Conservation (phyloP, 2,888 invertebrate species). For the Campaea margaritaria region DNA sequence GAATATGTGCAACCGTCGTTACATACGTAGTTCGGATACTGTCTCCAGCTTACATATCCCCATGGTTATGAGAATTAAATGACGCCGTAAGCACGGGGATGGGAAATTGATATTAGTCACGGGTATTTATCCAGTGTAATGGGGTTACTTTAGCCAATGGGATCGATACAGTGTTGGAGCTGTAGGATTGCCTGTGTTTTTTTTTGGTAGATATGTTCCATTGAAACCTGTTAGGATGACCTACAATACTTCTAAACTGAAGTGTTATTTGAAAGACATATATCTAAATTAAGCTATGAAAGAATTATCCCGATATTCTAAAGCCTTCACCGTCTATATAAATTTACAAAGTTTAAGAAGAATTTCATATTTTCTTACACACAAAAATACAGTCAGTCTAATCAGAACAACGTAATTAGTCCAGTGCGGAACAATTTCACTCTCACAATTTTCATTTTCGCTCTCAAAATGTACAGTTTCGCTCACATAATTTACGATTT, state of each 20-base stretch:
- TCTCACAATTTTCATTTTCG: neutral
- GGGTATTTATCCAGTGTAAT: slow-evolving; percentile 32
- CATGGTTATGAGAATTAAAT: slow-evolving; percentile 2
- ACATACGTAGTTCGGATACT: slow-evolving; percentile 11
- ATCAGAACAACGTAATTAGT: too few species aligned
- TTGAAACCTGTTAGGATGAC: too few species aligned
- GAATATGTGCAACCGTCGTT: too few species aligned
- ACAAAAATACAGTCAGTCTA: too few species aligned
- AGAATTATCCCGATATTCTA: too few species aligned
- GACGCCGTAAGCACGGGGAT: slow-evolving; percentile 12
- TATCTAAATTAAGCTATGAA: too few species aligned
- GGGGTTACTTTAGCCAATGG: slow-evolving; percentile 36
- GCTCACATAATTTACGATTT: neutral
- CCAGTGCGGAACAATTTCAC: neutral
- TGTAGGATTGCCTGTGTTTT: slow-evolving; percentile 18
- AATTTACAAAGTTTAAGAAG: too few species aligned
- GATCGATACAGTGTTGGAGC: slow-evolving; percentile 18
- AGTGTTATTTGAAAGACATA: too few species aligned
- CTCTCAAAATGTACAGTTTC: neutral
- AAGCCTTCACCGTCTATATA: too few species aligned
- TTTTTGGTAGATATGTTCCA: too few species aligned
- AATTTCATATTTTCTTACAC: too few species aligned
- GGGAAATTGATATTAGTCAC: slow-evolving; percentile 37
- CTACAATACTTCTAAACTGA: too few species aligned
- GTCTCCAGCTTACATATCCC: neutral